Conservation (phyloP, 1,140 invertebrate genomes). For the Calephelis virginiensis region DNA sequence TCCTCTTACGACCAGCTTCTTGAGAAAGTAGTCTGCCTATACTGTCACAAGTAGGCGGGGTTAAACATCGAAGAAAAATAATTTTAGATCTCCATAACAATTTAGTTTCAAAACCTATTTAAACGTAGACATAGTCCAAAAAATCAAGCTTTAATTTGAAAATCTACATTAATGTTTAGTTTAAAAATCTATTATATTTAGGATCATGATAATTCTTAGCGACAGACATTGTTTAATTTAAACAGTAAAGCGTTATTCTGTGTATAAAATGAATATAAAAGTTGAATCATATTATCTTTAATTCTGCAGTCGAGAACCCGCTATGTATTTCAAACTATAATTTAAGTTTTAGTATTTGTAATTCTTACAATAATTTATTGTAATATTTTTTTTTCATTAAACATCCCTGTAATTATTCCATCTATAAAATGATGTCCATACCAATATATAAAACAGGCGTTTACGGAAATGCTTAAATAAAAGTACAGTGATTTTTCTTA, state of each 20-base stretch:
- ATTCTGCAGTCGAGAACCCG: slow-evolving; percentile 32
- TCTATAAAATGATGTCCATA: neutral
- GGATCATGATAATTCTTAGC: slow-evolving; percentile 12
- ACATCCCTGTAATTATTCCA: neutral
- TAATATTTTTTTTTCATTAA: slow-evolving; percentile 21
- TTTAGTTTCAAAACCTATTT: too few relatives aligned
- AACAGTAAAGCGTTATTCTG: slow-evolving; percentile 20
- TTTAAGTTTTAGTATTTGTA: slow-evolving; percentile 28
- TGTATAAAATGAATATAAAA: slow-evolving; percentile 29
- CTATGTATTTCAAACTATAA: slow-evolving; percentile 23
- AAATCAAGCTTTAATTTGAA: slow-evolving; percentile 17
- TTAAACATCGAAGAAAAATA: too few relatives aligned
- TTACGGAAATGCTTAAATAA: too few relatives aligned
- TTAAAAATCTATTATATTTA: slow-evolving; percentile 17
- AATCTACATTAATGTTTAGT: slow-evolving; percentile 24
- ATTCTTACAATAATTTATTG: slow-evolving; percentile 27
- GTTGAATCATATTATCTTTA: slow-evolving; percentile 32
- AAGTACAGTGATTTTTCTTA: too few relatives aligned
- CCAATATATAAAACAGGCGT: too few relatives aligned
- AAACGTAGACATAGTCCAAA: too few relatives aligned
- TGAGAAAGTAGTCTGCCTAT: too few relatives aligned
- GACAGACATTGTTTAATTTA: slow-evolving; percentile 22
- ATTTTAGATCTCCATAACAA: too few relatives aligned
- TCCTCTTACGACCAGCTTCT: too few relatives aligned
- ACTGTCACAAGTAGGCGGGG: too few relatives aligned